Conservation (phyloP, 2,113 vertebrate species). For the Muntiacus muntjak region DNA sequence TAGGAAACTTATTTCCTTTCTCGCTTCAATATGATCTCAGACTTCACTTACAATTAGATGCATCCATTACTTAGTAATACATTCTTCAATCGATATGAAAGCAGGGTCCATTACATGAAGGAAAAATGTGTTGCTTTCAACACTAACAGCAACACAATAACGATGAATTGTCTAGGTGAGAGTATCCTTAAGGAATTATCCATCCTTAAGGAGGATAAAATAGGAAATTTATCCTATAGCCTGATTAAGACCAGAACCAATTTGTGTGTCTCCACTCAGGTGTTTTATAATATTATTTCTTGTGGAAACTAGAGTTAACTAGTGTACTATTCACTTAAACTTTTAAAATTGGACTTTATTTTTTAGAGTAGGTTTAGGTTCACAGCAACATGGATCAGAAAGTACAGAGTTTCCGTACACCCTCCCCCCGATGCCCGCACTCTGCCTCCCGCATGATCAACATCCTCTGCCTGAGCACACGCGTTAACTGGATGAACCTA, state of each 20-base stretch:
- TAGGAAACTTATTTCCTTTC: neutral
- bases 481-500: neutral
- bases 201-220: neutral
- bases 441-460: rapidly evolving
- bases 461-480: rapidly evolving
- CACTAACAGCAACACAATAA: neutral
- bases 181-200: neutral
- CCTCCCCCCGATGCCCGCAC: rapidly evolving
- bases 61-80: no score
- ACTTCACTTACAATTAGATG: neutral
- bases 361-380: neutral
- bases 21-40: neutral
- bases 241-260: neutral
- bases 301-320: neutral
- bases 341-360: neutral
- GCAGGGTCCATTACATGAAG: neutral
- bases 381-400: neutral
- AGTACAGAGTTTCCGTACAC: neutral
- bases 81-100: neutral
- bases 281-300: neutral
- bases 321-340: neutral
- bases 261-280: neutral
- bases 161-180: neutral
- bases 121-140: neutral
- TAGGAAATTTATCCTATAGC: neutral